Conservation (phyloP, 1,140 invertebrate genomes). For the Bombyx mori region DNA sequence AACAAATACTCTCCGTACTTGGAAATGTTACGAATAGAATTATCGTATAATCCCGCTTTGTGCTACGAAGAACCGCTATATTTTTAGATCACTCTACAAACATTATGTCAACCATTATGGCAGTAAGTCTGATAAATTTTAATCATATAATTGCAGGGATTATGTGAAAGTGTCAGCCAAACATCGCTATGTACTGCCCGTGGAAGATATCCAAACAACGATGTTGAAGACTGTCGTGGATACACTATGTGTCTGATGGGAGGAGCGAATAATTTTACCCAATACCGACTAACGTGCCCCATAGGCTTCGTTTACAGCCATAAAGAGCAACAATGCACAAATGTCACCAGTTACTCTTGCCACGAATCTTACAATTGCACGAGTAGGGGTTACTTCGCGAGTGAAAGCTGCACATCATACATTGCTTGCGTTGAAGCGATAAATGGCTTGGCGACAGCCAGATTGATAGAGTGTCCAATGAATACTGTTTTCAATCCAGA, state of each 20-base stretch:
- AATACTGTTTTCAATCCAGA: constrained; percentile 26
- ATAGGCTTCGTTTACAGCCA: constrained; percentile 42
- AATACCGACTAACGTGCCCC: constrained; percentile 45
- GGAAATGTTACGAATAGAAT: no score
- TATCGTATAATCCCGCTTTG: no score
- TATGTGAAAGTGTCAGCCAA: constrained; percentile 19
- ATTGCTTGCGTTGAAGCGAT: constrained; percentile 40
- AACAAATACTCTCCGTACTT: no score
- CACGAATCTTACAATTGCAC: constrained; percentile 34
- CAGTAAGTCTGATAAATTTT: constrained; percentile 8
- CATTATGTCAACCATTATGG: background rate
- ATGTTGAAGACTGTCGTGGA: constrained; percentile 34
- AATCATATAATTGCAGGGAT: constrained; percentile 29
- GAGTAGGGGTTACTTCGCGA: constrained; percentile 26
- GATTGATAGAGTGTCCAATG: constrained; percentile 32
- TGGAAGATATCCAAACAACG: constrained; percentile 46
- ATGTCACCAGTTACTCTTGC: constrained; percentile 42
- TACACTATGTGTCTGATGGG: constrained; percentile 43
- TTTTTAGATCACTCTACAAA: no score
- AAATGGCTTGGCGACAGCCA: constrained; percentile 26
- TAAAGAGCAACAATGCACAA: constrained; percentile 43
- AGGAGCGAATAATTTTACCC: constrained; percentile 24
- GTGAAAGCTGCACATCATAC: constrained; percentile 29
- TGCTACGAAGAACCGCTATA: no score
- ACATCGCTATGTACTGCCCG: constrained; percentile 27